Evolutionary conservation across 2,888 invertebrate genomes (phyloP).

Genomic region (Chrysopilus asiliformis): DNA sequence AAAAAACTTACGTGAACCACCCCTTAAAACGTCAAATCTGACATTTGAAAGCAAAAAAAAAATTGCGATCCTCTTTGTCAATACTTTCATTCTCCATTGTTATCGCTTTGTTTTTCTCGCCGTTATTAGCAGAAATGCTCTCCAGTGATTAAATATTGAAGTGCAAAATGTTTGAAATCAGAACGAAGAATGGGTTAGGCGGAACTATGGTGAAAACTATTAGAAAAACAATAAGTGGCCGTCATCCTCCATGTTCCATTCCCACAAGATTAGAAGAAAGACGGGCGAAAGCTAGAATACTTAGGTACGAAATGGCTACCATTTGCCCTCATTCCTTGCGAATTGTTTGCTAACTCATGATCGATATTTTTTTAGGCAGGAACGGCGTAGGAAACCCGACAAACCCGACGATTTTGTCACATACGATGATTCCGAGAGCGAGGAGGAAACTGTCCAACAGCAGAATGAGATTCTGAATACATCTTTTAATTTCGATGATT

Average conservation of each 20-base stretch:
- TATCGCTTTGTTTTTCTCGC: no score
- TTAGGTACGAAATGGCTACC: slow-evolving; percentile 22
- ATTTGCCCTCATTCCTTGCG: background rate
- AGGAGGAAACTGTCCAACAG: slow-evolving; percentile 62
- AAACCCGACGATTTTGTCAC: slow-evolving; percentile 84
- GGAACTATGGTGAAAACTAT: slow-evolving; percentile 34
- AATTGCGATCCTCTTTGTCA: no score
- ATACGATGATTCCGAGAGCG: slow-evolving; percentile 78
- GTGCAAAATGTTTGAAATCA: slow-evolving; percentile 21
- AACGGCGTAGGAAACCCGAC: slow-evolving; percentile 66
- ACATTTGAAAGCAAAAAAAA: no score
- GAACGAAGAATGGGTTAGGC: slow-evolving; percentile 20
- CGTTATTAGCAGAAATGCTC: no score
- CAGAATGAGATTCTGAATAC: slow-evolving; percentile 61
- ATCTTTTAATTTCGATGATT: slow-evolving; percentile 77
- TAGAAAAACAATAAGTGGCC: slow-evolving; percentile 43
- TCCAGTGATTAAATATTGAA: no score
- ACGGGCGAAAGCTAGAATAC: slow-evolving; percentile 42
- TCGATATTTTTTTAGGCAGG: slow-evolving; percentile 45
- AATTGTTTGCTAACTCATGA: slow-evolving; percentile 5
- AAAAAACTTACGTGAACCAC: no score
- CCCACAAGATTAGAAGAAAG: slow-evolving; percentile 60
- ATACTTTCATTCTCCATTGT: no score
- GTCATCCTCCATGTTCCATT: slow-evolving; percentile 64
- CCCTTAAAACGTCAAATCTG: no score